Conservation (phyloP, 2,888 invertebrate species). For the Erpobdella octoculata region DNA sequence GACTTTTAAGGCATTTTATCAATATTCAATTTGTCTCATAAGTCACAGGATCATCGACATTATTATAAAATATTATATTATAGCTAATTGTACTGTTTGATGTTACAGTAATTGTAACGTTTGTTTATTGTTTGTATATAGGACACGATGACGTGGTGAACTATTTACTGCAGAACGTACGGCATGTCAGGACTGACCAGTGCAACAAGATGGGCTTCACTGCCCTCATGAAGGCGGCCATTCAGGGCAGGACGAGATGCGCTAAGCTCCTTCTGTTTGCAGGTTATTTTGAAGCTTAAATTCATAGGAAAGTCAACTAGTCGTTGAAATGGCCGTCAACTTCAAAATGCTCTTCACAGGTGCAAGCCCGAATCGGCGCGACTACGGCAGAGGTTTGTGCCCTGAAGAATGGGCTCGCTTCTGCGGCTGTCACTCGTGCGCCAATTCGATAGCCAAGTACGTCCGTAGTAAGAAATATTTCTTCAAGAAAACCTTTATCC, state of each 20-base stretch:
- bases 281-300: constrained; percentile 54
- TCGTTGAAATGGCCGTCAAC: too few species aligned
- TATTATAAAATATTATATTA: too few species aligned
- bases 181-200: constrained; percentile 64
- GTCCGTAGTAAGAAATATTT: constrained; percentile 46
- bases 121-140: constrained; percentile 46
- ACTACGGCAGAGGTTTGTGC: constrained; percentile 63
- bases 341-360: constrained; percentile 53
- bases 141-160: constrained; percentile 67
- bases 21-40: too few species aligned
- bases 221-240: constrained; percentile 65
- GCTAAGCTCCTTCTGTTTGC: constrained; percentile 67
- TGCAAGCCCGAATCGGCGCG: constrained; percentile 64
- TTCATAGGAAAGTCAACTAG: too few species aligned
- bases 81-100: too few species aligned
- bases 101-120: too few species aligned
- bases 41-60: too few species aligned
- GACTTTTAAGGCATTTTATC: too few species aligned
- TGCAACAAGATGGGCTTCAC: constrained; percentile 66
- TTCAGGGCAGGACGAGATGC: constrained; percentile 68
- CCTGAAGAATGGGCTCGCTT: constrained; percentile 70
- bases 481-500: constrained; percentile 41
- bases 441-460: constrained; percentile 65
- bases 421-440: constrained; percentile 65
- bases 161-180: constrained; percentile 61